Conservation (phyloP, 2,888 invertebrate species). For the Stictocephala bisonia region DNA sequence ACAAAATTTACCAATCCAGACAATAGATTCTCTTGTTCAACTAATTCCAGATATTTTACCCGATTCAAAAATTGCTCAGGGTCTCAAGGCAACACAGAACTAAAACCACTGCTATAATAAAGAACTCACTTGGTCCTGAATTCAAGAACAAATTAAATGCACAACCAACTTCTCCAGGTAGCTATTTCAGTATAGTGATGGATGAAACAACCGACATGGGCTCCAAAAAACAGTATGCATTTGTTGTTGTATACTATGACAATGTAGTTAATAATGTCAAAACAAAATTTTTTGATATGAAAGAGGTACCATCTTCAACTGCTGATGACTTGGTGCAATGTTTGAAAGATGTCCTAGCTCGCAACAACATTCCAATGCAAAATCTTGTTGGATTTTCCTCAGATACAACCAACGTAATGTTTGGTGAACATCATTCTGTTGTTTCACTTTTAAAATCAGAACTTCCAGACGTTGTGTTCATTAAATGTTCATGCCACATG, state of each 20-base stretch:
- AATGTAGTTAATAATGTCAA: neutral
- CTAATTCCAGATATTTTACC: too few relatives aligned
- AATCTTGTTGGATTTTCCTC: constrained; percentile 29
- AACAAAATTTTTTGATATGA: constrained; percentile 2
- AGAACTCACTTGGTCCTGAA: too few relatives aligned
- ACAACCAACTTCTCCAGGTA: too few relatives aligned
- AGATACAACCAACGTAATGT: constrained; percentile 38
- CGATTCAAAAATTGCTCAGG: too few relatives aligned
- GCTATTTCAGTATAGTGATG: constrained; percentile 17
- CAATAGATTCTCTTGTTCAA: constrained; percentile 4
- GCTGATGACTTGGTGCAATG: constrained; percentile 26
- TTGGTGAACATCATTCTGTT: constrained; percentile 31
- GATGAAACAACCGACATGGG: constrained; percentile 26
- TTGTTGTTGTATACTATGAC: constrained; percentile 31
- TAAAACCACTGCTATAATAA: too few relatives aligned
- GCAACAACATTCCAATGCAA: constrained; percentile 1
- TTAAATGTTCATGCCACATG: constrained; percentile 37
- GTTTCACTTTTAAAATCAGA: neutral
- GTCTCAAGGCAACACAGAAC: too few relatives aligned
- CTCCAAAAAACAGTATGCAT: constrained; percentile 16
- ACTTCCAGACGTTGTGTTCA: constrained; percentile 3
- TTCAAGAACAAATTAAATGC: too few relatives aligned
- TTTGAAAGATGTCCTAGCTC: neutral
- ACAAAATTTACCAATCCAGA: neutral
- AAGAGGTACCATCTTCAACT: neutral